Evolutionary conservation across 2,113 vertebrate genomes (phyloP).

Genomic region (Nothocercus julius): DNA sequence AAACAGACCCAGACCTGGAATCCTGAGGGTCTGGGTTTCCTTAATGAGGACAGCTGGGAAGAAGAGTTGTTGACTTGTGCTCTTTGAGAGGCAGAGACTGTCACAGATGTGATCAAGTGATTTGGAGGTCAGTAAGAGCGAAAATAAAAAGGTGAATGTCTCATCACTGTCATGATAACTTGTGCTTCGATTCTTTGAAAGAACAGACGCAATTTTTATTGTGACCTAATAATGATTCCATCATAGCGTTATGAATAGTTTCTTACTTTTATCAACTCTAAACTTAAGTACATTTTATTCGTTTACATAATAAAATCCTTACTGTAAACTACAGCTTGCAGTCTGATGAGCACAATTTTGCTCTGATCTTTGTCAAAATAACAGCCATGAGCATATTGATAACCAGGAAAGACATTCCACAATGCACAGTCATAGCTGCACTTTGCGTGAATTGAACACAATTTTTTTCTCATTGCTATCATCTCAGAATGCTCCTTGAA

Average conservation of each 20-base stretch:
- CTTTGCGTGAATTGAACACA: background rate
- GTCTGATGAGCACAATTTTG: background rate
- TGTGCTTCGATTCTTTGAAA: background rate
- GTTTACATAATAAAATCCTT: background rate
- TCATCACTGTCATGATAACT: background rate
- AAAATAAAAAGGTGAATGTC: background rate
- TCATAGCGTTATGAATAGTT: background rate
- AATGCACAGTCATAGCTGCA: background rate
- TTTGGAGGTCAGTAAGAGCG: background rate
- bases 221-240: background rate
- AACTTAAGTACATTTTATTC: background rate
- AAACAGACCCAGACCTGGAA: background rate
- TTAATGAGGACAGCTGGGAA: background rate
- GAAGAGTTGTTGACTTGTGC: background rate
- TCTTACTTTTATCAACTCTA: background rate
- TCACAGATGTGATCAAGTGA: background rate
- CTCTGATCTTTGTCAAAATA: background rate
- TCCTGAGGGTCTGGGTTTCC: background rate
- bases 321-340: background rate
- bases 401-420: background rate
- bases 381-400: background rate
- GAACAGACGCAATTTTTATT: background rate
- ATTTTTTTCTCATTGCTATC: background rate
- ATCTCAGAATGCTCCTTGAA: background rate
- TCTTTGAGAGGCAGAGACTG: background rate